phyloP scores from a whole-genome alignment of 1,140 invertebrate species.

The Phymorhynchus buccinoides region DNA sequence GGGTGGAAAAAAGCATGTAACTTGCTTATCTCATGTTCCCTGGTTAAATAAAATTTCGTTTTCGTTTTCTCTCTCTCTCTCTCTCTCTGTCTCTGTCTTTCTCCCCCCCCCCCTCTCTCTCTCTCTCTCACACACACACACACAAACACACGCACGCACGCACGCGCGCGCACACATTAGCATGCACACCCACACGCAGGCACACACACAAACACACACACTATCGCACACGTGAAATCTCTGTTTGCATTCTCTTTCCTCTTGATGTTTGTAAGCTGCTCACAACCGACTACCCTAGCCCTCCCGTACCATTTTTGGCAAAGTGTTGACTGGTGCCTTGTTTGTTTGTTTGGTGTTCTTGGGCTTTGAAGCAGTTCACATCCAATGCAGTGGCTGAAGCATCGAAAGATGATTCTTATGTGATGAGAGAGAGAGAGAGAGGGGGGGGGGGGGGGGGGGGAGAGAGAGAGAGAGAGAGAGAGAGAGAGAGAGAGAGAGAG shows the following conservation, averaged over 20 bases:
- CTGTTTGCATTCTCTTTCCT: neutral
- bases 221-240: neutral
- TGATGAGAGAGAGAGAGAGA: too few relatives aligned
- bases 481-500: neutral
- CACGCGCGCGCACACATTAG: neutral
- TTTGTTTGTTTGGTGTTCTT: too few relatives aligned
- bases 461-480: neutral
- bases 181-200: neutral
- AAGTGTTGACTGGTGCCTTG: too few relatives aligned
- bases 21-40: too few relatives aligned
- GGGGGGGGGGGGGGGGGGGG: neutral
- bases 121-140: neutral
- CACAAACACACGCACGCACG: neutral
- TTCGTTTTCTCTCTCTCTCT: constrained; percentile 6
- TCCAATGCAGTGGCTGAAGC: too few relatives aligned
- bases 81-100: constrained; percentile 12
- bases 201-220: neutral
- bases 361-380: too few relatives aligned
- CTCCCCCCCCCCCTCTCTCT: neutral
- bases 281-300: too few relatives aligned
- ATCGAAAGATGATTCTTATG: too few relatives aligned
- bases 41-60: too few relatives aligned
- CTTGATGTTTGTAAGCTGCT: too few relatives aligned
- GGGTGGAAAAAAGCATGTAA: too few relatives aligned
- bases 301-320: too few relatives aligned